Evolutionary conservation across 2,113 vertebrate species (phyloP).

Genomic region (Heliornis fulica): DNA sequence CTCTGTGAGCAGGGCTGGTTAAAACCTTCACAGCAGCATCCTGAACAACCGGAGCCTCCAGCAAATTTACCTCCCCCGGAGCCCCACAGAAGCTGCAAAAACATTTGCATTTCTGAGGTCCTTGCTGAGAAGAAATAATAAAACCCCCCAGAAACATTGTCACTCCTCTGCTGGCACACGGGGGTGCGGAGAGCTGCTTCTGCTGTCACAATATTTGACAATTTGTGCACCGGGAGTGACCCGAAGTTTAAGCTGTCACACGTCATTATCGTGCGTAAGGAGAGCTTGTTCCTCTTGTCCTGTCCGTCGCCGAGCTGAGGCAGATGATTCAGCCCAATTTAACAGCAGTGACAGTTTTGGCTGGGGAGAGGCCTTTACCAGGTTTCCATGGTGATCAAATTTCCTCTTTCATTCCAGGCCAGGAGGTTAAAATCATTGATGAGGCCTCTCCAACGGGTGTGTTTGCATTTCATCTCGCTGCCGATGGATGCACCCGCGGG

Average conservation of each 20-base stretch:
- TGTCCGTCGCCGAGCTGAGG: not conserved
- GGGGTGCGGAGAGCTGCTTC: not conserved
- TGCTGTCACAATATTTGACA: not conserved
- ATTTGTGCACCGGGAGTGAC: not conserved
- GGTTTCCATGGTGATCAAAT: conserved; percentile 9
- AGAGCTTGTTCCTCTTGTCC: not conserved
- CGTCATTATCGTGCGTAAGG: not conserved
- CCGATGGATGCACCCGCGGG: rapidly evolving
- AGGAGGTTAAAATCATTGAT: not conserved
- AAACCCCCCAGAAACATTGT: not conserved
- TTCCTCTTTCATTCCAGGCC: not conserved
- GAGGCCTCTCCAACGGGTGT: not conserved
- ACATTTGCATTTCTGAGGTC: not conserved
- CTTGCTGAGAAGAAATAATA: not conserved
- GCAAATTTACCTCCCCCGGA: not conserved
- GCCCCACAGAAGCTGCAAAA: not conserved
- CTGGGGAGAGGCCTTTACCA: not conserved
- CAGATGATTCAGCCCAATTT: not conserved
- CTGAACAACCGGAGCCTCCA: not conserved
- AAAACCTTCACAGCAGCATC: not conserved
- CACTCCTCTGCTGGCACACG: not conserved
- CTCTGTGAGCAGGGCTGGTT: not conserved
- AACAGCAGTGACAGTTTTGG: not conserved
- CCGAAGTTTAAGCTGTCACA: not conserved
- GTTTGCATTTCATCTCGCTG: not conserved